Evolutionary conservation across 2,797 vertebrate genomes (phyloP), one percentile per base, ranked within the genome.

Genomic region (Sebastolobus alascanus): DNA sequence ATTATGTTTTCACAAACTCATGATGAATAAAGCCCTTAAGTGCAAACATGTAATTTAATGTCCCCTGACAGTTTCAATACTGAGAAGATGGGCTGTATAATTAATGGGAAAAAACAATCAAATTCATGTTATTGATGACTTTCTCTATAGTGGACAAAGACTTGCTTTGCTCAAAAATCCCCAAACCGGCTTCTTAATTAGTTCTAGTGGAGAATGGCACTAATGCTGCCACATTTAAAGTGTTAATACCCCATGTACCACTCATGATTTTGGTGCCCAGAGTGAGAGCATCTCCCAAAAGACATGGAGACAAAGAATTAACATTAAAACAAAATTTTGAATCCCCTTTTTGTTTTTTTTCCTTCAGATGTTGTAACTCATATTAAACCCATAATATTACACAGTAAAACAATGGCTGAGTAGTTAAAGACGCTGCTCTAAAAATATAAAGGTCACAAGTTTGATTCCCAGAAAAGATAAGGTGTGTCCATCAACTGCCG

Each of bases 391-490:
- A 29, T 4, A 22, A 27, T 63, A 4, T 18, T 6, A 60, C 33
- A 43, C 8, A 13, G 14, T 20, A 5, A 33, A 22, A 22, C 22
- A 10, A n/a, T 3, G 58, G 22, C 27, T 63, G 2, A 69, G 20
- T 4, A 0, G 60, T 22, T 61, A 3, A n/a, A 37, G 27, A 69
- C 5, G 29, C 64, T 12, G 1, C 35, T 43, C 38, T 50, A 2
- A 35, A 77, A 68, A 56, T 46, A 35, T 11, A 74, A 77, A 87
- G 80, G 84, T 79, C 79, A 84, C 29, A 75, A 0, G 59, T 89
- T 77, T 75, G 74, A 87, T 87, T 83, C 56, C 68, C 58, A 55
- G 75, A 67, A 82, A 68, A 67, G 84, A 90, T 86, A 78, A 54
- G 31, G 18, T 10, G 18, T 27, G 8, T 46, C 58, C 43, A 31